Conservation (phyloP, 2,797 vertebrate species). For the Tangara arthus region DNA sequence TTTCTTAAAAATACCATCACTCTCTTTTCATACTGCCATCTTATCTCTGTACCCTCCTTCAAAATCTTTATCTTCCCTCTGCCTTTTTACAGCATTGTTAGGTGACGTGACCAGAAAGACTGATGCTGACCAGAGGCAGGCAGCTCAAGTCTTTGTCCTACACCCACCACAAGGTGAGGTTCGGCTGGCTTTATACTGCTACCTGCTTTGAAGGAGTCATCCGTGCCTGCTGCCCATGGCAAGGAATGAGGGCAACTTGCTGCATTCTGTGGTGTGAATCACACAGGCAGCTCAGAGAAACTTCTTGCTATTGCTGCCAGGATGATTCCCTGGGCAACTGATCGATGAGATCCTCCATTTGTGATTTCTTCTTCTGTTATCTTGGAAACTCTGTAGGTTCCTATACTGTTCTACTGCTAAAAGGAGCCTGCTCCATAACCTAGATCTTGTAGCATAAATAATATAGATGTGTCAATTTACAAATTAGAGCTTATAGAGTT, state of each 20-base stretch:
- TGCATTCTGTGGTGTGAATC: background rate
- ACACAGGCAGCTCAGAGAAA: background rate
- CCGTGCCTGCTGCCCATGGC: background rate
- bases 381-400: background rate
- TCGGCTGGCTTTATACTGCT: background rate
- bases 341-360: background rate
- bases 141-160: background rate
- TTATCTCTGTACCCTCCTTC: accelerated
- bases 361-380: background rate
- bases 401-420: background rate
- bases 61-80: background rate
- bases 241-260: accelerated
- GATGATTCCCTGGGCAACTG: background rate
- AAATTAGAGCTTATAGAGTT: background rate
- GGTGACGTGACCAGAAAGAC: background rate
- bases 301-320: background rate
- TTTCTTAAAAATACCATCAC: background rate
- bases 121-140: background rate
- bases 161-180: background rate
- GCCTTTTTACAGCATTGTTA: background rate
- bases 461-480: background rate
- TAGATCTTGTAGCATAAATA: background rate
- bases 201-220: background rate
- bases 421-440: background rate
- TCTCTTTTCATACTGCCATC: background rate